phyloP scores from a whole-genome alignment of 2,888 invertebrate genomes.

The Eueremaeus valkanovi region DNA sequence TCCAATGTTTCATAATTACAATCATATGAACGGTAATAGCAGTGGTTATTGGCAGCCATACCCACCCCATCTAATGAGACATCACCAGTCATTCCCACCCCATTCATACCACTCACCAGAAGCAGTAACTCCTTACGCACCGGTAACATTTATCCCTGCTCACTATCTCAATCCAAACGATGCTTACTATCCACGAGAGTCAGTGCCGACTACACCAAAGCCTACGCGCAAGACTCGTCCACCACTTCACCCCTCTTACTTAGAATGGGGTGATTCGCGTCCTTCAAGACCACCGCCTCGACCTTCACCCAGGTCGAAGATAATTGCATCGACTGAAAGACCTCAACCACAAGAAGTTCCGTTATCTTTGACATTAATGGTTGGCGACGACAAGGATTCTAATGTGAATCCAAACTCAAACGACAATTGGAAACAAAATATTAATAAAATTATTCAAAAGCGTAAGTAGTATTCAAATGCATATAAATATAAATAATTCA shows the following conservation, averaged over 20 bases:
- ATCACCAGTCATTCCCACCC: background rate
- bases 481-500: no score
- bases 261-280: slow-evolving; percentile 20
- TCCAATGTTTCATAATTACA: background rate
- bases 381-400: slow-evolving; percentile 37
- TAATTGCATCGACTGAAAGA: slow-evolving; percentile 41
- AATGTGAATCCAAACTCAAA: slow-evolving; percentile 8
- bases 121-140: background rate
- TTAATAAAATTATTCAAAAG: background rate
- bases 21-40: background rate
- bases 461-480: slow-evolving; percentile 10
- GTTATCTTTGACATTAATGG: slow-evolving; percentile 48
- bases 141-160: background rate
- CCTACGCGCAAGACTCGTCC: background rate
- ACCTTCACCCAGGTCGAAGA: slow-evolving; percentile 37
- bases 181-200: background rate
- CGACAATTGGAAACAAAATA: slow-evolving; percentile 22
- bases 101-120: background rate
- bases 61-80: background rate
- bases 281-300: slow-evolving; percentile 10
- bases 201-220: slow-evolving; percentile 6
- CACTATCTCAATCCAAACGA: slow-evolving; percentile 10
- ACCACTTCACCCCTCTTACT: slow-evolving; percentile 20
- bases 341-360: slow-evolving; percentile 47
- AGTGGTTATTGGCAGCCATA: slow-evolving; percentile 9